These are phyloP conservation scores for Turnix velox DNA, from an alignment of 2,113 vertebrate genomes.

Conservation along the genomic window DNA sequence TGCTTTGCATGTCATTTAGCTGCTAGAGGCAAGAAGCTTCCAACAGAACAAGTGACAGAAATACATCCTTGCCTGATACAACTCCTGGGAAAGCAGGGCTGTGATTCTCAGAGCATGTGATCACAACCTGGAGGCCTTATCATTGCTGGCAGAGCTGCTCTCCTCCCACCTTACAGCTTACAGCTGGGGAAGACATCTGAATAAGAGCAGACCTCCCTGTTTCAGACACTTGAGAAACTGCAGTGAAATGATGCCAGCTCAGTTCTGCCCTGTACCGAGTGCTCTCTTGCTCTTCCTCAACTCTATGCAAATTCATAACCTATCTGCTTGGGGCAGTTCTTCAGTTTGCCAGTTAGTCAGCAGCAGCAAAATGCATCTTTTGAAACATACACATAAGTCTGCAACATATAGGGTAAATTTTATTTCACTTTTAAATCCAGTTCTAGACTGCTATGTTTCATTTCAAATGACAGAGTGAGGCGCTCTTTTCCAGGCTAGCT, in stretches of 20 bases:
- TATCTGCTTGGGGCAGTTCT: background rate
- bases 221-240: background rate
- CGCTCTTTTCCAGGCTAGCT: background rate
- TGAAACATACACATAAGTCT: background rate
- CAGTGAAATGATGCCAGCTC: background rate
- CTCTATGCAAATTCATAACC: background rate
- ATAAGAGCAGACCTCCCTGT: background rate
- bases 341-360: background rate
- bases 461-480: background rate
- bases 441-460: background rate
- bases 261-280: background rate
- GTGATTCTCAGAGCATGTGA: background rate
- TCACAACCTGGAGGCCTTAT: slow-evolving; percentile 13
- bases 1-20: background rate
- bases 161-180: background rate
- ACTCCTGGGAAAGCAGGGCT: background rate
- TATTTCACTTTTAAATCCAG: background rate
- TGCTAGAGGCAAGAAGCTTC: background rate
- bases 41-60: background rate
- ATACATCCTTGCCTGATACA: background rate
- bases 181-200: background rate
- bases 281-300: background rate
- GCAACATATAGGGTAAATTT: background rate
- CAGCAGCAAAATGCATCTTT: background rate
- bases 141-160: background rate